These are phyloP conservation scores for Oncorhynchus mykiss DNA, from an alignment of 2,113 vertebrate species.

Conservation along the genomic window DNA sequence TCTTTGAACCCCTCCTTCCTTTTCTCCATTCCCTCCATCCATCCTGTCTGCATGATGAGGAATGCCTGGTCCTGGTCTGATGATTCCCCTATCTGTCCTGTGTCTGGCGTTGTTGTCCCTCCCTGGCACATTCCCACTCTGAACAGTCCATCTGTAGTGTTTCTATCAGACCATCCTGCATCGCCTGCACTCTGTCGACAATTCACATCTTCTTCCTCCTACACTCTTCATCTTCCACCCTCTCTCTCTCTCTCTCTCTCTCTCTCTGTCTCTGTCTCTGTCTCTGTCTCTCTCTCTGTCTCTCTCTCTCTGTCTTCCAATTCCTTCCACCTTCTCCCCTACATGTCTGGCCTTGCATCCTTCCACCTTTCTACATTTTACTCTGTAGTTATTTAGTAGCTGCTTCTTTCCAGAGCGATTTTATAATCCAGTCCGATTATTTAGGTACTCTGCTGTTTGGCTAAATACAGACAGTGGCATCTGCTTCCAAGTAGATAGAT, in stretches of 20 bases:
- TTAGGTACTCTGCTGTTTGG: too few relatives aligned
- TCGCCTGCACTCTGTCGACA: neutral
- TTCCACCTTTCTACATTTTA: too few relatives aligned
- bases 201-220: neutral
- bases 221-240: neutral
- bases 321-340: neutral
- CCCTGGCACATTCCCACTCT: neutral
- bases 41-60: neutral
- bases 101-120: neutral
- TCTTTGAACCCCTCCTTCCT: constrained; percentile 43
- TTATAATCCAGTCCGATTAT: too few relatives aligned
- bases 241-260: too few relatives aligned
- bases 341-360: neutral
- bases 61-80: neutral
- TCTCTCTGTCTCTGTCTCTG: too few relatives aligned
- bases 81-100: neutral
- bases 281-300: too few relatives aligned
- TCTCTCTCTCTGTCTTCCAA: too few relatives aligned
- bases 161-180: neutral
- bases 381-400: too few relatives aligned
- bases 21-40: neutral
- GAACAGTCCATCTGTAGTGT: neutral
- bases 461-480: too few relatives aligned
- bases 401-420: too few relatives aligned
- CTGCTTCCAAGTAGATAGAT: too few relatives aligned